Evolutionary conservation across 2,797 vertebrate genomes (phyloP).

Genomic region (Kryptolebias ocellatus): DNA sequence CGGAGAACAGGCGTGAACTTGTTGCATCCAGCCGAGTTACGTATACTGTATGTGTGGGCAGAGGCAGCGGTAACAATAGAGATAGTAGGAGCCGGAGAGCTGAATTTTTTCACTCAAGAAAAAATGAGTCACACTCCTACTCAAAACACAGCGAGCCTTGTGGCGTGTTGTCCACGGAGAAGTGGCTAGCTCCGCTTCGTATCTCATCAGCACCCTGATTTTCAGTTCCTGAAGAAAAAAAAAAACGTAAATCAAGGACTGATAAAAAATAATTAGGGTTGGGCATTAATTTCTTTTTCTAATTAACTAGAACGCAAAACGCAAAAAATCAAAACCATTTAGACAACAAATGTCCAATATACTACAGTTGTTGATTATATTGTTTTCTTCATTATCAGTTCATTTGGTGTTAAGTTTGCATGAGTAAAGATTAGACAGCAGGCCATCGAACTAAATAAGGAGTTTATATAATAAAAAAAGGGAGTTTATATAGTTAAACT

Average conservation of each 20-base stretch:
- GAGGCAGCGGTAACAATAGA: conserved; percentile 74
- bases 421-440: too few relatives aligned
- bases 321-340: too few relatives aligned
- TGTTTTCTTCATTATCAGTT: too few relatives aligned
- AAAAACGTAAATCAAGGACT: background rate
- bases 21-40: conserved; percentile 73
- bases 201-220: conserved; percentile 12
- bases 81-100: conserved; percentile 74
- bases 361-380: too few relatives aligned
- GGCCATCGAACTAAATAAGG: too few relatives aligned
- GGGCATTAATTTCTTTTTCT: too few relatives aligned
- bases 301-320: too few relatives aligned
- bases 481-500: too few relatives aligned
- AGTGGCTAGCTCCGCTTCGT: conserved; percentile 43
- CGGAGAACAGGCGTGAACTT: conserved; percentile 69
- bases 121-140: conserved; percentile 79
- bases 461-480: too few relatives aligned
- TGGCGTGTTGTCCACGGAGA: conserved; percentile 54
- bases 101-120: conserved; percentile 76
- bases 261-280: background rate
- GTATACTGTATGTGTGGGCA: conserved; percentile 75
- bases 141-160: conserved; percentile 71
- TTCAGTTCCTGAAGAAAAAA: conserved; percentile 1
- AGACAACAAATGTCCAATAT: too few relatives aligned
- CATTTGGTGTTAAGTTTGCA: too few relatives aligned